Base-by-base conservation (phyloP, 1,140 invertebrate species). In the Conus ventricosus region DNA sequence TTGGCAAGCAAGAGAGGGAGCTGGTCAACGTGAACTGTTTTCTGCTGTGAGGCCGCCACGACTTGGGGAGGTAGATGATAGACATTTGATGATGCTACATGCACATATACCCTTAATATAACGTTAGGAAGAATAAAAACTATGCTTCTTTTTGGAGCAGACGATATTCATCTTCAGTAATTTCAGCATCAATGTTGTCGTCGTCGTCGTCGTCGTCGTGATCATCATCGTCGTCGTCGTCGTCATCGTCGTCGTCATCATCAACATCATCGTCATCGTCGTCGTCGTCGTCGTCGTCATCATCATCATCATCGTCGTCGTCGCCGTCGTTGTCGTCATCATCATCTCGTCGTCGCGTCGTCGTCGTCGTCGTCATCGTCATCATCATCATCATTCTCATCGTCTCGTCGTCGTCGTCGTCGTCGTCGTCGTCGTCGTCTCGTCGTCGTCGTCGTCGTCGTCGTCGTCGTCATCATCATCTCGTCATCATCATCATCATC, bases 391-490 rank as follows among this genome's bases (percentile, higher is more conserved):
- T 39, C 39, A 39, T n/a, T n/a, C n/a, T n/a, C n/a, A n/a, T n/a
- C n/a, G n/a, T n/a, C n/a, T n/a, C n/a, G n/a, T 39, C 39, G 39
- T 39, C 39, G 39, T 39, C 39, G 39, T 39, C 39, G 39, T 39
- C 39, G 39, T 83, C 7, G 4, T 83, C 81, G 6, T 83, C 7
- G 6, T 83, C 81, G 4, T 83, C 81, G 4, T 25, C 71, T 39
- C 81, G 6, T 83, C 81, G 7, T 83, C 6, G 7, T 7, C 81
- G 5, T 83, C 81, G 7, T 83, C 81, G 7, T 83, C 81, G 7
- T 83, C 5, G 0, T 83, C 6, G 7, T 83, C 81, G 7, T 5
- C 81, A 83, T 83, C 81, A 83, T 83, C 81, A 83, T 83, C 81
- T 83, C 81, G 0, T 83, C 81, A 7, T 83, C 81, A 5, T 83